Conservation (phyloP, 2,797 vertebrate species). For the Allobates femoralis region DNA sequence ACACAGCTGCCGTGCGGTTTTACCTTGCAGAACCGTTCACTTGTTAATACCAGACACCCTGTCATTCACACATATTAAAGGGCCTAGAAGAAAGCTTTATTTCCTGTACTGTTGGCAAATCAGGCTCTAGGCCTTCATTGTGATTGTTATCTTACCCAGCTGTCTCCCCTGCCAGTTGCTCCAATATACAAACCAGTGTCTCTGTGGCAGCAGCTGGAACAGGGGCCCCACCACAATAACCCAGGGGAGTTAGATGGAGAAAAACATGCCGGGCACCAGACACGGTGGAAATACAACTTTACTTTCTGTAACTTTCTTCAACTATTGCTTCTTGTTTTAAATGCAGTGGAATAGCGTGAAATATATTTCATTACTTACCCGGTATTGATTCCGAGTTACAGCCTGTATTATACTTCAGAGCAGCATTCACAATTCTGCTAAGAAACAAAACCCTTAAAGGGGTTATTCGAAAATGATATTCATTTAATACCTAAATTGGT, state of each 20-base stretch:
- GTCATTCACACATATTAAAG: conserved; percentile 25
- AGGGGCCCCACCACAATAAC: conserved; percentile 11
- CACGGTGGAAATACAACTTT: not conserved
- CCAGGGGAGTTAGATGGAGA: conserved; percentile 11
- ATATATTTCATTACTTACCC: conserved; percentile 1
- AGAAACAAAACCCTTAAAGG: too few species aligned
- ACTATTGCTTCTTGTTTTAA: not conserved
- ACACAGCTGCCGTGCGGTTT: conserved; percentile 39
- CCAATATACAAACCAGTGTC: conserved; percentile 56
- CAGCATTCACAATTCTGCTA: too few species aligned
- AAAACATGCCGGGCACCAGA: conserved; percentile 66
- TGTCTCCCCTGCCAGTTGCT: conserved; percentile 65
- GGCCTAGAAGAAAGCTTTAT: conserved; percentile 4
- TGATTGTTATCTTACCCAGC: conserved; percentile 59
- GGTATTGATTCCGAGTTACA: not conserved
- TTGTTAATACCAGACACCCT: conserved; percentile 35
- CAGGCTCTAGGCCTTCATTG: conserved; percentile 3
- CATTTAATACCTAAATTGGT: too few species aligned
- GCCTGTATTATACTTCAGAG: not conserved
- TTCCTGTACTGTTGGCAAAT: conserved; percentile 28
- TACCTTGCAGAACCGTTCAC: conserved; percentile 24
- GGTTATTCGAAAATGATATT: too few species aligned
- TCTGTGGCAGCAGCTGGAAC: conserved; percentile 54
- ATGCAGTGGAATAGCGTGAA: not conserved
- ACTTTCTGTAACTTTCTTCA: not conserved